Percentiles rank a stretch among this genome's conserved stretches.
These are phyloP conservation scores for Diarsia mendica DNA, from an alignment of 2,888 invertebrate genomes.

Conservation along the genomic window DNA sequence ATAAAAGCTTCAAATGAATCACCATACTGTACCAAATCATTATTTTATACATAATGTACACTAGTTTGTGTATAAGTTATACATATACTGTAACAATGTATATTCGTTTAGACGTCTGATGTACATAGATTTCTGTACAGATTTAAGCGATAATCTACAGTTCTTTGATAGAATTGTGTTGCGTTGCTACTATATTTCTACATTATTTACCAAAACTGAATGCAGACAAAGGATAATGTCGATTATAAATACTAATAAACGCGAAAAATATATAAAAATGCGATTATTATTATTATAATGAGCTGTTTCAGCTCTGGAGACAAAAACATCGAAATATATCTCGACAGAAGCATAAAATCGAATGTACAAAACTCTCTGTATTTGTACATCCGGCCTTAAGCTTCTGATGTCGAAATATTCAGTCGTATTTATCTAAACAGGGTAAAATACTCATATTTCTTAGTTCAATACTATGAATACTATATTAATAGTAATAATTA, in stretches of 20 bases:
- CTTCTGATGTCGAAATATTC: neutral
- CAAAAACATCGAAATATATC: constrained; percentile 1
- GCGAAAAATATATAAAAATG: constrained; percentile 14
- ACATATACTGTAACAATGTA: constrained; percentile 63
- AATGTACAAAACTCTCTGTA: no score
- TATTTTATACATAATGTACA: constrained; percentile 81
- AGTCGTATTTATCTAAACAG: constrained; percentile 19
- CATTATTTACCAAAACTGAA: constrained; percentile 51
- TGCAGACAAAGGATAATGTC: constrained; percentile 23
- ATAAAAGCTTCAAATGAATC: constrained; percentile 46
- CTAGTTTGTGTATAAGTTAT: constrained; percentile 83
- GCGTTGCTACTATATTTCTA: constrained; percentile 56
- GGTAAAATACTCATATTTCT: constrained; percentile 14
- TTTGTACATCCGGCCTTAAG: no score
- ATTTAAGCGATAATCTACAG: constrained; percentile 32
- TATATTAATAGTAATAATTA: no score
- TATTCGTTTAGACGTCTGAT: constrained; percentile 57
- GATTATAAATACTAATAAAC: constrained; percentile 23
- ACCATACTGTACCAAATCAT: constrained; percentile 55
- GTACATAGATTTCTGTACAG: constrained; percentile 61
- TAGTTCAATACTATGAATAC: neutral
- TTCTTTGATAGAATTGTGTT: constrained; percentile 65
- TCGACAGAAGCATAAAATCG: no score
- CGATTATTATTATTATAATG: constrained; percentile 4
- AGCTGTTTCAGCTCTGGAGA: constrained; percentile 1